Evolutionary conservation across 2,113 vertebrate species (phyloP), one percentile per base, ranked within the genome.

Genomic region (Tichodroma muraria): DNA sequence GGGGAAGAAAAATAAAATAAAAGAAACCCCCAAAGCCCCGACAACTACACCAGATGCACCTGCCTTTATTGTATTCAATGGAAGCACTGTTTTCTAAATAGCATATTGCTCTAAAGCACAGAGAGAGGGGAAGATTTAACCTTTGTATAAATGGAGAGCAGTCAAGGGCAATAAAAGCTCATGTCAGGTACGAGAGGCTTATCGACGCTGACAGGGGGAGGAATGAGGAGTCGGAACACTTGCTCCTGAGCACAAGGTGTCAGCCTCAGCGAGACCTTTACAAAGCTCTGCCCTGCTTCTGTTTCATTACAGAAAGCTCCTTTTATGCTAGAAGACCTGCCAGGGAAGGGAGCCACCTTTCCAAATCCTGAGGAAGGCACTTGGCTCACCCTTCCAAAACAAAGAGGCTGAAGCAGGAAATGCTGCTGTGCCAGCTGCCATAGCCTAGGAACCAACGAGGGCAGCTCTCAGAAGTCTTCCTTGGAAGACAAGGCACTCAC

Each of bases 101-200:
- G 89, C 59, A 50, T 40, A 80, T 91, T 85, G 80, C 79, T 93
- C 25, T 57, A 56, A 91, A 91, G 94, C 79, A 73, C 59, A 73
- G 93, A 20, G n/a, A 80, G 90, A 85, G 49, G 69, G 82, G 82
- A 88, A 88, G 72, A 84, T 86, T 92, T 93, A 97, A 96, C 95
- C 95, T 96, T 75, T 93, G 42, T 96, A 30, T 90, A 93, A 97
- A 86, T 57, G 72, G 92, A 93, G 92, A 96, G 80, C 95, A 93
- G 95, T 95, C 93, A 90, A 93, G 93, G 94, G 94, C 93, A 96
- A 90, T 97, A 91, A 94, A 70, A 90, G 82, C 90, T 86, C 57
- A 11, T 9, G 77, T 96, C 95, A 97, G 85, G 88, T 91, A 86
- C 3, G 21, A 90, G 85, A 93, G 65, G 69, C 85, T 93, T 88